Evolutionary conservation across 2,797 vertebrate species (phyloP).

Genomic region (Streptopelia turtur): DNA sequence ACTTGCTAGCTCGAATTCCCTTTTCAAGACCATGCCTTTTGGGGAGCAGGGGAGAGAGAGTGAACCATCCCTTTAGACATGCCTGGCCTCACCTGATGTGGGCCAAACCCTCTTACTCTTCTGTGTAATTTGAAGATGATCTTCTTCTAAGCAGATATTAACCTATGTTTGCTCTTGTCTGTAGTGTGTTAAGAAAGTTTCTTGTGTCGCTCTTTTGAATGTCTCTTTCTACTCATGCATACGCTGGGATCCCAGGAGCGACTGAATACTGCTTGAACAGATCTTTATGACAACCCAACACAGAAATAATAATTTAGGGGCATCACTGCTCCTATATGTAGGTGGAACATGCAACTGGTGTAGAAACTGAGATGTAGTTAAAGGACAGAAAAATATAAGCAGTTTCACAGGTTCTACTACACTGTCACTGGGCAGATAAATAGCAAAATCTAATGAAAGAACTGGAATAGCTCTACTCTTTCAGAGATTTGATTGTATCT

Average conservation of each 20-base stretch:
- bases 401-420: neutral
- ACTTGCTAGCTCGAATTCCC: neutral
- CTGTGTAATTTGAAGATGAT: neutral
- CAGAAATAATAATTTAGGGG: neutral
- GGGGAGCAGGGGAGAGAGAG: neutral
- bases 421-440: neutral
- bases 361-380: neutral
- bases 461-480: neutral
- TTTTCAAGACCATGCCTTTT: neutral
- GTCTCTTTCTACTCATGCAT: neutral
- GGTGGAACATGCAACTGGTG: neutral
- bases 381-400: neutral
- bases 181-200: neutral
- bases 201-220: neutral
- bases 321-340: neutral
- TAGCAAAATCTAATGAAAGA: neutral
- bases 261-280: neutral
- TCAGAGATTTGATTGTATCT: neutral
- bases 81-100: neutral
- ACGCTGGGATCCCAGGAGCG: fast-evolving
- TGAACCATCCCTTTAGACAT: neutral
- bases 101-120: neutral
- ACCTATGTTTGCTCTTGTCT: neutral
- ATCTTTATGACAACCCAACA: neutral
- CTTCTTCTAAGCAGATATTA: neutral